Conservation (phyloP, 1,140 invertebrate genomes). For the Radopholus similis region DNA sequence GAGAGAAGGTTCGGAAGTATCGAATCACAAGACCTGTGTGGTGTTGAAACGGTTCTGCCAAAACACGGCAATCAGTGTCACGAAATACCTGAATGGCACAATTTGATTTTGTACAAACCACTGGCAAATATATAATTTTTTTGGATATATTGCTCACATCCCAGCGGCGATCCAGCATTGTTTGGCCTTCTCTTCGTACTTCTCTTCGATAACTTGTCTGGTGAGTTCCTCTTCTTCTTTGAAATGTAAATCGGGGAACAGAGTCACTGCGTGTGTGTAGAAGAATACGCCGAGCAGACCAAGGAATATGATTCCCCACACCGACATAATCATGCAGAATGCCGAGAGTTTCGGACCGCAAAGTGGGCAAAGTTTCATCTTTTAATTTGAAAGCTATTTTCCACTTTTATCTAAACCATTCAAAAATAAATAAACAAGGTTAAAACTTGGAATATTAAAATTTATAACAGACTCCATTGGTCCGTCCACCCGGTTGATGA, state of each 20-base stretch:
- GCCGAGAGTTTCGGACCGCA: constrained; percentile 58
- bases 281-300: constrained; percentile 58
- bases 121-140: too few relatives aligned
- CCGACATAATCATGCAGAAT: constrained; percentile 60
- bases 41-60: constrained; percentile 59
- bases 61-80: constrained; percentile 56
- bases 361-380: constrained; percentile 56
- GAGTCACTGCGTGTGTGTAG: constrained; percentile 53
- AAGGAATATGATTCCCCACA: constrained; percentile 59
- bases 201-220: constrained; percentile 19
- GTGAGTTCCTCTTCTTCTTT: constrained; percentile 24
- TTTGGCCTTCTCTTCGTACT: constrained; percentile 53
- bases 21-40: constrained; percentile 36
- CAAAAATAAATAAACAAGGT: too few relatives aligned
- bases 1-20: too few relatives aligned
- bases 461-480: too few relatives aligned
- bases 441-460: too few relatives aligned
- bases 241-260: constrained; percentile 56
- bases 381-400: too few relatives aligned
- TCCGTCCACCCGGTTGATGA: too few relatives aligned
- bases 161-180: constrained; percentile 61
- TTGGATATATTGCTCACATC: too few relatives aligned
- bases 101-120: too few relatives aligned
- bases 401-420: too few relatives aligned
- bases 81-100: too few relatives aligned